Conservation (phyloP, 2,113 vertebrate species). For the Leptobrachium ailaonicum region DNA sequence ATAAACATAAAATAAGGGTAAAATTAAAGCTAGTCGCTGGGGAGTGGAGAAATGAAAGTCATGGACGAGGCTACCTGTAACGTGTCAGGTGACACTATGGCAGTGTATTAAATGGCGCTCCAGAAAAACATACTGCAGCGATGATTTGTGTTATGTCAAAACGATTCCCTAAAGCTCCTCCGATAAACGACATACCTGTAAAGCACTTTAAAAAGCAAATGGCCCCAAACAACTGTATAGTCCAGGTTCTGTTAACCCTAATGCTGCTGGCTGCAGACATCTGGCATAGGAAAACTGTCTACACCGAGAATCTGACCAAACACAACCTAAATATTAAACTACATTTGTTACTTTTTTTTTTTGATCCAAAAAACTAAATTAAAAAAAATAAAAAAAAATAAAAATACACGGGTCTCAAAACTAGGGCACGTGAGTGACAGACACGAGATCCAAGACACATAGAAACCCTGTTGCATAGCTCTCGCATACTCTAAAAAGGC, state of each 20-base stretch:
- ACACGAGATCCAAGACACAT: neutral
- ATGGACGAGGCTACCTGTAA: neutral
- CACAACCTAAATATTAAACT: too few species aligned
- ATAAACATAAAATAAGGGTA: neutral
- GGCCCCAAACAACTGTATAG: neutral
- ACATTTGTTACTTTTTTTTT: too few species aligned
- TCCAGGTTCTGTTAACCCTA: neutral
- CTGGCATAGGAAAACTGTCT: too few species aligned
- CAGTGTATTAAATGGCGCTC: neutral
- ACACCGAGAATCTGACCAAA: too few species aligned
- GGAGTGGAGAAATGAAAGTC: neutral
- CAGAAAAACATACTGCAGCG: neutral
- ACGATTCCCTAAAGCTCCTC: neutral
- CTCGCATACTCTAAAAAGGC: neutral
- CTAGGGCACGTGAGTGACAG: neutral
- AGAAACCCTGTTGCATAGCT: constrained; percentile 19
- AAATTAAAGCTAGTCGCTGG: neutral
- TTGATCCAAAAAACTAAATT: too few species aligned
- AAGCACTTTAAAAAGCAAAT: neutral
- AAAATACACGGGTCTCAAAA: neutral
- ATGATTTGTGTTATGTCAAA: neutral
- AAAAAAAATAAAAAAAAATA: neutral
- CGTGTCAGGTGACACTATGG: neutral
- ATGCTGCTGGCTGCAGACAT: neutral
- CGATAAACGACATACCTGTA: neutral